phyloP scores from a whole-genome alignment of 2,888 invertebrate species.

The Drosophila robusta region DNA sequence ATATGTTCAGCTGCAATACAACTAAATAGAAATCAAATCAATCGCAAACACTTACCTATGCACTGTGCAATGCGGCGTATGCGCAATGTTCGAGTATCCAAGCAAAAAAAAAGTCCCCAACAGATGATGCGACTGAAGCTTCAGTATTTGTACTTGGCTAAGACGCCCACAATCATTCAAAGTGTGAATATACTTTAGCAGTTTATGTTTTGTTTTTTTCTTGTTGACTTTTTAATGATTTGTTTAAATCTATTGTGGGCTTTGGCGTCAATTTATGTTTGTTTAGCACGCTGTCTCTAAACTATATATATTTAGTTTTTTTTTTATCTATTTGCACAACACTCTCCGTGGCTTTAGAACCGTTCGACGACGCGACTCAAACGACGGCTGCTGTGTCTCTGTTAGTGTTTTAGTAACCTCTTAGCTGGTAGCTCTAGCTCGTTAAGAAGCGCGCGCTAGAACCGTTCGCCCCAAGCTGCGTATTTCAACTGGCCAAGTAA shows the following conservation, averaged over 20 bases:
- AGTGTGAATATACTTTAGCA: constrained; percentile 16
- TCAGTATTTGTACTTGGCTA: constrained; percentile 37
- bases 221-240: constrained; percentile 18
- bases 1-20: constrained; percentile 4
- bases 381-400: constrained; percentile 69
- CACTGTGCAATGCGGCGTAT: constrained; percentile 56
- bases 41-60: constrained; percentile 44
- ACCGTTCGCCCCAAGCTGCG: constrained; percentile 80
- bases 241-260: constrained; percentile 53
- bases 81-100: constrained; percentile 46
- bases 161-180: constrained; percentile 72
- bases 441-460: constrained; percentile 72
- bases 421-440: constrained; percentile 41
- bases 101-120: constrained; percentile 16
- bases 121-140: constrained; percentile 26
- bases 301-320: constrained; percentile 17
- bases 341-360: constrained; percentile 61
- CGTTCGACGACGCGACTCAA: constrained; percentile 49
- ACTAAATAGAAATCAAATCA: constrained; percentile 3
- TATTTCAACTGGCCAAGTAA: constrained; percentile 77
- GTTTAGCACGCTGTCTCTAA: constrained; percentile 23
- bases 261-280: constrained; percentile 18
- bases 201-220: constrained; percentile 10
- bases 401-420: constrained; percentile 64
- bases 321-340: constrained; percentile 60